A percentile compares a stretch with the other conserved stretches of the same genome.
These are phyloP conservation scores for Zygothrica quintamaculata DNA, from an alignment of 2,888 invertebrate genomes.

Conservation along the genomic window DNA sequence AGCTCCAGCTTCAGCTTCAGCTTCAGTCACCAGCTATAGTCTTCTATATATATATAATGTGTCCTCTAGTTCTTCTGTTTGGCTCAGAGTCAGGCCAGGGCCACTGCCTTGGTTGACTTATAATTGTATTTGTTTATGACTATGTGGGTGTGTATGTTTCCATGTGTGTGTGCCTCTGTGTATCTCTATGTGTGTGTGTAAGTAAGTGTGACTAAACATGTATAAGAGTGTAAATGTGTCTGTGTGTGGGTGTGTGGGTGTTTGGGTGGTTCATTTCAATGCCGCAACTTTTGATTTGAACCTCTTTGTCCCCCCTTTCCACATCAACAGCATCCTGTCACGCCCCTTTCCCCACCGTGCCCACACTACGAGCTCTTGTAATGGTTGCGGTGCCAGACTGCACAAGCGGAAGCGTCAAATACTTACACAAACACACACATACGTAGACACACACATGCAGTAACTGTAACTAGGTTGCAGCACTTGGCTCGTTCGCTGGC, in stretches of 20 bases:
- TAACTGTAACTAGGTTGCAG: slow-evolving; percentile 43
- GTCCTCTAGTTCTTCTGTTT: slow-evolving; percentile 8
- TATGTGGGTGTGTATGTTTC: slow-evolving; percentile 38
- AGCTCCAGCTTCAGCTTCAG: slow-evolving; percentile 12
- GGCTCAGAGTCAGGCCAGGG: slow-evolving; percentile 5
- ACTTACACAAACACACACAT: slow-evolving; percentile 19
- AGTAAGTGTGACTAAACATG: slow-evolving; percentile 24
- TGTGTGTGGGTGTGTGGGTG: slow-evolving; percentile 19
- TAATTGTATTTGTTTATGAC: slow-evolving; percentile 78
- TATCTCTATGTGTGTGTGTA: slow-evolving; percentile 13
- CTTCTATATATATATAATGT: too few relatives aligned
- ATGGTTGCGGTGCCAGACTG: slow-evolving; percentile 3
- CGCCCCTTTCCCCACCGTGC: too few relatives aligned
- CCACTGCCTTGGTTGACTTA: slow-evolving; percentile 52
- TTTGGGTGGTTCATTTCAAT: slow-evolving; percentile 53
- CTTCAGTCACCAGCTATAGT: slow-evolving; percentile 12
- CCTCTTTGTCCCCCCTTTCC: slow-evolving; percentile 10
- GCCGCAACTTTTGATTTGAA: slow-evolving; percentile 73
- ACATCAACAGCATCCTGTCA: neutral
- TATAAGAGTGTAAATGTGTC: slow-evolving; percentile 15
- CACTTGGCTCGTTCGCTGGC: slow-evolving; percentile 24
- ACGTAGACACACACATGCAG: slow-evolving; percentile 7
- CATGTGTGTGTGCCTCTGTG: slow-evolving; percentile 15
- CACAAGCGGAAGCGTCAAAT: slow-evolving; percentile 38
- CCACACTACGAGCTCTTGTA: slow-evolving; percentile 5